Conservation (phyloP, 2,888 invertebrate genomes). For the Griposia aprilina region DNA sequence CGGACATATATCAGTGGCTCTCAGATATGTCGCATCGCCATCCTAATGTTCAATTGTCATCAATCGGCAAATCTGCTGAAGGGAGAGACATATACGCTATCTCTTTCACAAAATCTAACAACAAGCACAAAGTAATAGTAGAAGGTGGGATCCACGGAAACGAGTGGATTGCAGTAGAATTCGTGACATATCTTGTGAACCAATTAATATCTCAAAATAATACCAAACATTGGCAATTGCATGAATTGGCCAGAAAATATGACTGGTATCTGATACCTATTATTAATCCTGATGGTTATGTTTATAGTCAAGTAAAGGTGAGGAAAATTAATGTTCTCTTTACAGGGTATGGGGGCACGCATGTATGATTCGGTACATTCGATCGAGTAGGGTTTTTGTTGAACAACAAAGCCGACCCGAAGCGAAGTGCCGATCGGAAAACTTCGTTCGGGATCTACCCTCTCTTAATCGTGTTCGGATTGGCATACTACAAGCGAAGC, state of each 20-base stretch:
- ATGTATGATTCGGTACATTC: too few relatives aligned
- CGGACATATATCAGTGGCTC: conserved; percentile 91
- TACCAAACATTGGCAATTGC: conserved; percentile 77
- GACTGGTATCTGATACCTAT: conserved; percentile 94
- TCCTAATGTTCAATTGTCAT: conserved; percentile 76
- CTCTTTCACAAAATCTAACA: conserved; percentile 60
- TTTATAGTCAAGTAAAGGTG: conserved; percentile 67
- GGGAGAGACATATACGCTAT: conserved; percentile 82
- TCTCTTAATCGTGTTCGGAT: too few relatives aligned
- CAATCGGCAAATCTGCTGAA: conserved; percentile 86
- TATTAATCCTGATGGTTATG: conserved; percentile 92
- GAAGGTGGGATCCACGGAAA: conserved; percentile 93
- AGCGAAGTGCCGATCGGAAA: too few relatives aligned
- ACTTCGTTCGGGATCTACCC: too few relatives aligned
- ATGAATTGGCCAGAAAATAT: conserved; percentile 82
- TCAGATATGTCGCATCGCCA: conserved; percentile 82
- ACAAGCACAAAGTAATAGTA: conserved; percentile 87
- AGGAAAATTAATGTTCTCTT: conserved; percentile 37
- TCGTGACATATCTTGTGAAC: conserved; percentile 90
- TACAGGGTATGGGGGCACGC: not conserved
- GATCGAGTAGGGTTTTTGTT: not conserved
- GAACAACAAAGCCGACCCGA: too few relatives aligned
- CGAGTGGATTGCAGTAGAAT: conserved; percentile 93
- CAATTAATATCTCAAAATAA: conserved; percentile 83
- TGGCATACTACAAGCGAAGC: not conserved